These are phyloP conservation scores for Pandemis heparana DNA, from an alignment of 2,888 invertebrate species.

Conservation along the genomic window DNA sequence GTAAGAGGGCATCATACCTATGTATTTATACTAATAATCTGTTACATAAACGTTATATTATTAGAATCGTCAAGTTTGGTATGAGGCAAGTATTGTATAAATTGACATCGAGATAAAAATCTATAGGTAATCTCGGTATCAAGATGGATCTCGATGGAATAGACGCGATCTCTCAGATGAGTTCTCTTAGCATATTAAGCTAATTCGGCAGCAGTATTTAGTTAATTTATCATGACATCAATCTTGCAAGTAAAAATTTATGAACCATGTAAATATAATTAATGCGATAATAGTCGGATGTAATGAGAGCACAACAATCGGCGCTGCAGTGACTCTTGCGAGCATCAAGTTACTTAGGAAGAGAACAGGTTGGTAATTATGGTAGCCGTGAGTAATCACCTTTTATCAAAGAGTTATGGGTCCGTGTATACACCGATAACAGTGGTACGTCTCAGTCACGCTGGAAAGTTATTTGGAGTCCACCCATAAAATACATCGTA, in stretches of 20 bases:
- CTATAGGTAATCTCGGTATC: background rate
- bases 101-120: conserved; percentile 5
- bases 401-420: conserved; percentile 10
- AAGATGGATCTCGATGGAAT: background rate
- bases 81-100: background rate
- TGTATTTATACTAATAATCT: background rate
- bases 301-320: background rate
- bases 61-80: background rate
- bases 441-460: conserved; percentile 2
- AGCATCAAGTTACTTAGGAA: background rate
- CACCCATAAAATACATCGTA: background rate
- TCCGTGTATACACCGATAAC: background rate
- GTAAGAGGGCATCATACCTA: background rate
- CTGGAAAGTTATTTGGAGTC: conserved; percentile 6
- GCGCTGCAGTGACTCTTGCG: background rate
- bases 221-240: background rate
- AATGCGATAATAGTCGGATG: conserved; percentile 1
- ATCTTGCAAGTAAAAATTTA: background rate
- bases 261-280: background rate
- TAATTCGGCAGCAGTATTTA: background rate
- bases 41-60: conserved; percentile 1
- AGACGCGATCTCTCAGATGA: background rate
- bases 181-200: background rate
- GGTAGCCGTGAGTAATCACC: conserved; percentile 1
- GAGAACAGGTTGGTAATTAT: background rate